These are phyloP conservation scores for Heterotilapia buettikoferi DNA, from an alignment of 2,113 vertebrate species.

Conservation along the genomic window DNA sequence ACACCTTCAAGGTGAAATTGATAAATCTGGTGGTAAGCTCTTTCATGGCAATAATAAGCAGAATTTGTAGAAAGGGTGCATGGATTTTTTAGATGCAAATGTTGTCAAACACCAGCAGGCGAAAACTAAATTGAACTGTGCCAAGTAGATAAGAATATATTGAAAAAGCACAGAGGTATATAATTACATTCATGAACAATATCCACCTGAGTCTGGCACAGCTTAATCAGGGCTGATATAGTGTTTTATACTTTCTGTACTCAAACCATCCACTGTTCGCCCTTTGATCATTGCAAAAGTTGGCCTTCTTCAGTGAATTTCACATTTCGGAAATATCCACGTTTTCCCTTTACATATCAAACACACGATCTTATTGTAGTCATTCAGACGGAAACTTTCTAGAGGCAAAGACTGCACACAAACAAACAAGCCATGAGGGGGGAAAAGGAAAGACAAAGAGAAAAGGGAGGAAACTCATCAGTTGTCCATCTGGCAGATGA, in stretches of 20 bases:
- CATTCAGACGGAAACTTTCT: conserved; percentile 64
- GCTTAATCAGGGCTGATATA: conserved; percentile 43
- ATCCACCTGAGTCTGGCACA: conserved; percentile 28
- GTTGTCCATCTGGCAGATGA: conserved; percentile 76
- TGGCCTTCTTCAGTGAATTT: conserved; percentile 44
- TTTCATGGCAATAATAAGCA: conserved; percentile 58
- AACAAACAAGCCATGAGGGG: conserved; percentile 65
- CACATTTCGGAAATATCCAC: conserved; percentile 15
- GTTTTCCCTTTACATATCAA: conserved; percentile 48
- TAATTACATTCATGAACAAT: conserved; percentile 56
- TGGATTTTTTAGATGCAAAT: conserved; percentile 61
- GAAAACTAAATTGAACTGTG: conserved; percentile 56
- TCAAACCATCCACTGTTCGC: conserved; percentile 9
- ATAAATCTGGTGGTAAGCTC: conserved; percentile 63
- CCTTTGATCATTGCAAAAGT: conserved; percentile 41
- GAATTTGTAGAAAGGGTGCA: conserved; percentile 54
- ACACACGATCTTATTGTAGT: conserved; percentile 45
- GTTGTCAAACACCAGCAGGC: conserved; percentile 45
- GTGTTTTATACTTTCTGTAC: conserved; percentile 19
- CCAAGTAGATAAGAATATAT: conserved; percentile 54
- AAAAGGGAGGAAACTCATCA: conserved; percentile 68
- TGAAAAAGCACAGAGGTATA: conserved; percentile 29
- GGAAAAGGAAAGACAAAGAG: conserved; percentile 46
- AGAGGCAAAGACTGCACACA: conserved; percentile 57
- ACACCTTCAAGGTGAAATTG: conserved; percentile 73